Conservation (phyloP, 2,888 invertebrate species). For the Polyommatus iphigenia region DNA sequence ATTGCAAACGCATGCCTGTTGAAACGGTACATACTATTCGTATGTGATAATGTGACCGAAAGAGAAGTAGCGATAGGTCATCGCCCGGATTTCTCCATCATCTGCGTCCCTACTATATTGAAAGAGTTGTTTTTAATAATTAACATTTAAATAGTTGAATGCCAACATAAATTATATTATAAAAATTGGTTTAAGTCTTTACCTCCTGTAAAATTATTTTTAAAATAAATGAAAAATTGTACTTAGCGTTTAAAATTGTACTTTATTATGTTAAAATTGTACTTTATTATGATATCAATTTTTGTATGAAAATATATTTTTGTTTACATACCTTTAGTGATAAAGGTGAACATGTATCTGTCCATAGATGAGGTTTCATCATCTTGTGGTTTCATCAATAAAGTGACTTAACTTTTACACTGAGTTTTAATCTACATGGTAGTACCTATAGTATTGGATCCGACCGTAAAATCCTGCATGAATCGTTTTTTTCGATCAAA, state of each 20-base stretch:
- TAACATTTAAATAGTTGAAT: not conserved
- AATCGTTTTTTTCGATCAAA: no score
- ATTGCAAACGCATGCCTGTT: not conserved
- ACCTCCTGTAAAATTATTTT: not conserved
- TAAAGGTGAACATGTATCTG: slow-evolving; percentile 41
- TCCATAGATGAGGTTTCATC: slow-evolving; percentile 76
- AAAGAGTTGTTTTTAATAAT: not conserved
- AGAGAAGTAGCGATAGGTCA: not conserved
- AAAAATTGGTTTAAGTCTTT: not conserved
- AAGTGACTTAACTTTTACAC: slow-evolving; percentile 69
- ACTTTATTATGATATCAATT: slow-evolving; percentile 15
- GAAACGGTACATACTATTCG: not conserved
- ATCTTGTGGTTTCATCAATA: slow-evolving; percentile 76
- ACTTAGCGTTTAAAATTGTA: not conserved
- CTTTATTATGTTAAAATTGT: slow-evolving; percentile 3
- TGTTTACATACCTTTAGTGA: not conserved
- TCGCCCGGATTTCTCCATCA: not conserved
- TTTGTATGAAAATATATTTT: not conserved
- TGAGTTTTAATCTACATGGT: slow-evolving; percentile 41
- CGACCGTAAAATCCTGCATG: no score
- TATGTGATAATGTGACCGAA: not conserved
- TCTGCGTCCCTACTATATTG: not conserved
- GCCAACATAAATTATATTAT: not conserved
- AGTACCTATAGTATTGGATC: no score
- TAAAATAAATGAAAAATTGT: not conserved